A percentile compares a stretch with the other conserved stretches of the same genome.
Evolutionary conservation across 2,888 invertebrate genomes (phyloP).

Genomic region (Drosophila nr. medialis): DNA sequence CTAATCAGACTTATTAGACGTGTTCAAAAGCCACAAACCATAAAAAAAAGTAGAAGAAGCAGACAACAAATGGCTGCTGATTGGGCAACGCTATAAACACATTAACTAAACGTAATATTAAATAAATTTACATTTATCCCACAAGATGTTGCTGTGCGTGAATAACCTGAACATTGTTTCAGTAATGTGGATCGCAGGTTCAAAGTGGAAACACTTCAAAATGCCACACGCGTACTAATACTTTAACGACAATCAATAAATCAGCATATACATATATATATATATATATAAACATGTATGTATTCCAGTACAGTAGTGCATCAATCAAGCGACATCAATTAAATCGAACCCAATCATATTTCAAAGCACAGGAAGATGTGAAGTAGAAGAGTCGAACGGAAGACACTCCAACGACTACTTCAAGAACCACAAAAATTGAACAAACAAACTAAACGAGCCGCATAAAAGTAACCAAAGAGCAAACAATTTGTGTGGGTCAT

Average conservation of each 20-base stretch:
- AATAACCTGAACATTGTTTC: constrained; percentile 11
- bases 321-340: constrained; percentile 69
- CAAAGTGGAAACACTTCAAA: constrained; percentile 26
- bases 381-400: constrained; percentile 7
- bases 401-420: constrained; percentile 29
- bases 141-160: not conserved
- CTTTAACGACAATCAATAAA: constrained; percentile 52
- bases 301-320: constrained; percentile 31
- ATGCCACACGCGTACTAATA: constrained; percentile 51
- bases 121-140: not conserved
- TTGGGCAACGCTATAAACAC: constrained; percentile 26
- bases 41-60: not conserved
- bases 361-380: constrained; percentile 34
- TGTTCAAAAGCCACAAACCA: not conserved
- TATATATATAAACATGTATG: too few relatives aligned
- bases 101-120: constrained; percentile 19
- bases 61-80: constrained; percentile 13
- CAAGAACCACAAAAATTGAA: constrained; percentile 46
- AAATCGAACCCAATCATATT: constrained; percentile 64
- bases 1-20: constrained; percentile 2
- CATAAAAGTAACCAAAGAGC: constrained; percentile 64
- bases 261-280: constrained; percentile 27
- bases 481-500: constrained; percentile 63
- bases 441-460: constrained; percentile 64
- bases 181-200: not conserved